Conservation (phyloP, 2,797 vertebrate genomes). For the Helicolenus hilgendorfi region DNA sequence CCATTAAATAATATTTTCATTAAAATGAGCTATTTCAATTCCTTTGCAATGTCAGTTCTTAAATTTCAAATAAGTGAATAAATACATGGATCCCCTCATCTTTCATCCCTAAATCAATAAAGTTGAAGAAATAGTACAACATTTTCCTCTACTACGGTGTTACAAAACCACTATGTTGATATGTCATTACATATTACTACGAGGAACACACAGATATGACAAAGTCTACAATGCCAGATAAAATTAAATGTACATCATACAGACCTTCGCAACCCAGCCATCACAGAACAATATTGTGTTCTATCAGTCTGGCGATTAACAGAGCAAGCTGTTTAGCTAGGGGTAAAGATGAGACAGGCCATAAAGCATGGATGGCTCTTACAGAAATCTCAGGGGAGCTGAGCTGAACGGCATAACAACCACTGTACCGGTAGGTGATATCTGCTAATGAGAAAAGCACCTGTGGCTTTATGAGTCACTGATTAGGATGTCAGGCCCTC, state of each 20-base stretch:
- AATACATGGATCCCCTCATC: not conserved
- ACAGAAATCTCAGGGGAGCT: constrained; percentile 10
- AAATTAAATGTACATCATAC: not conserved
- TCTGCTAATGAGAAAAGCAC: constrained; percentile 70
- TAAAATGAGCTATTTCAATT: not conserved
- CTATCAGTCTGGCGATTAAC: constrained; percentile 2
- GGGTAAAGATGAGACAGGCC: not conserved
- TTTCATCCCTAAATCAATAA: not conserved
- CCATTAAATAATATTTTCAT: not conserved
- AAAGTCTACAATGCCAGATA: not conserved
- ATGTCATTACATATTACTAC: not conserved
- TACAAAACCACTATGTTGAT: not conserved
- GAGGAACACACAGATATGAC: not conserved
- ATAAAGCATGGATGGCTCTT: not conserved
- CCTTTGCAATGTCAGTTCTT: not conserved
- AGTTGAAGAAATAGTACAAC: not conserved
- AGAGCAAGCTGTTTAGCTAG: not conserved
- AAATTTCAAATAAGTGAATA: not conserved
- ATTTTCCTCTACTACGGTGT: not conserved
- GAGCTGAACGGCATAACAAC: constrained; percentile 37
- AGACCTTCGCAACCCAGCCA: not conserved
- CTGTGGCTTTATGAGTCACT: constrained; percentile 65
- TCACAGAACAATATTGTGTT: not conserved
- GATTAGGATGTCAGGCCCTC: constrained; percentile 40
- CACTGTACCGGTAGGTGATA: constrained; percentile 33